phyloP scores from a whole-genome alignment of 2,888 invertebrate genomes.

The Cephus pygmeus region DNA sequence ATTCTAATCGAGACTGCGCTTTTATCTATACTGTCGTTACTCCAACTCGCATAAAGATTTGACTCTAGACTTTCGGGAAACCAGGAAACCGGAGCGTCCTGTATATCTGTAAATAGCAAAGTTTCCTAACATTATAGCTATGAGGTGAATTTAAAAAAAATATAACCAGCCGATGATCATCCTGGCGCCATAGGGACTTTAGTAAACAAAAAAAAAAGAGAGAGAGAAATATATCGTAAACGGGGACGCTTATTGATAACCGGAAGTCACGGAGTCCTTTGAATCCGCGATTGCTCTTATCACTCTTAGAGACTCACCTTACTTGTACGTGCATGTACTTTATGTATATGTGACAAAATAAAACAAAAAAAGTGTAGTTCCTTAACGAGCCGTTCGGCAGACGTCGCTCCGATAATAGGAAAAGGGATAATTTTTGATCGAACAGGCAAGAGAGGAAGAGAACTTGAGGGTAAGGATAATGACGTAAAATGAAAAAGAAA shows the following conservation, averaged over 20 bases:
- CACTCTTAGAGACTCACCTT: constrained; percentile 7
- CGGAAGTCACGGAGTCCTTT: not conserved
- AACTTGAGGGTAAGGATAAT: not conserved
- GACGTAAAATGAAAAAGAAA: not conserved
- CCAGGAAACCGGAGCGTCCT: not conserved
- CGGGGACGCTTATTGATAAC: not conserved
- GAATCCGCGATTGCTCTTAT: not conserved
- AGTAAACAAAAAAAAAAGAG: not conserved
- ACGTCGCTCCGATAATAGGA: constrained; percentile 15
- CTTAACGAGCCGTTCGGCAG: constrained; percentile 23
- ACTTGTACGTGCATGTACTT: constrained; percentile 26
- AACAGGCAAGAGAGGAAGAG: not conserved
- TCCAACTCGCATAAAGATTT: not conserved
- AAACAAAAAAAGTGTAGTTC: constrained; percentile 23
- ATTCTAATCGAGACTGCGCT: not conserved
- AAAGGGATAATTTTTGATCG: not conserved
- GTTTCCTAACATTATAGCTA: not conserved
- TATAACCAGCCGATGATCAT: not conserved
- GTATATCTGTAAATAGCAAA: not conserved
- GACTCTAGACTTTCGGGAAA: not conserved
- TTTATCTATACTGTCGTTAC: not conserved
- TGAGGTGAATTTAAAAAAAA: not conserved
- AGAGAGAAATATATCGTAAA: not conserved
- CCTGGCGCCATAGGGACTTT: not conserved
- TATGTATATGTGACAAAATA: constrained; percentile 27